Base-by-base conservation (phyloP, 2,797 vertebrate genomes). In the Aplochiton taeniatus region DNA sequence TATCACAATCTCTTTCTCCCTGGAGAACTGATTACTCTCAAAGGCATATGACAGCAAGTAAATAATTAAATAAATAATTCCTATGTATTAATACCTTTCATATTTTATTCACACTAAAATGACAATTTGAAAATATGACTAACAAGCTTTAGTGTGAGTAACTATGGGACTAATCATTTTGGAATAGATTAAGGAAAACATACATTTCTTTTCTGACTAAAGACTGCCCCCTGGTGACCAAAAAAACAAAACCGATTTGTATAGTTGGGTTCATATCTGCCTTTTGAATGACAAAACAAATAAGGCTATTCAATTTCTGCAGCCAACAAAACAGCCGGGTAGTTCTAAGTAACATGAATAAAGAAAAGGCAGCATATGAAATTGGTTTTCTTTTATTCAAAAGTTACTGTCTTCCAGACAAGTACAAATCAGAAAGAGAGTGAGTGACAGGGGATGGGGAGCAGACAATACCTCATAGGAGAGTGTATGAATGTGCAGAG, bases 381-480 rank as follows among this genome's bases (percentile, higher is more conserved):
- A 94, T 93, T 95, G 96, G 94, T 97, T 98, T 97, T 97, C 95
- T 98, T 98, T 98, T 99, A 99, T 98, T 98, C 94, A 97, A 99
- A 99, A 98, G 95, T 96, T 96, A 98, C 96, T 97, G 96, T 98
- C 95, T 98, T 31, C 96, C 96, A 98, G 96, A 98, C 95, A 96
- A 96, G 96, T 98, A 99, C 96, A 98, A 99, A 98, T 97, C 96
- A 98, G 96, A 97, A 98, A 98, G 94, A 97, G 94, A 96, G 95
- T 98, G 96, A 95, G 96, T 93, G 95, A 96, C 95, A 96, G 94
- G 95, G 94, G 94, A 94, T 95, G 94, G 94, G 96, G 94, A 89
- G 89, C 79, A 89, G 85, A 98, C 95, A 95, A 95, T 92, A 96
- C 94, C 93, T 94, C 93, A 94, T 79, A 54, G 86, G 65, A 74